Evolutionary conservation across 2,888 invertebrate genomes (phyloP).

Genomic region (Sinhomidia bicolor): DNA sequence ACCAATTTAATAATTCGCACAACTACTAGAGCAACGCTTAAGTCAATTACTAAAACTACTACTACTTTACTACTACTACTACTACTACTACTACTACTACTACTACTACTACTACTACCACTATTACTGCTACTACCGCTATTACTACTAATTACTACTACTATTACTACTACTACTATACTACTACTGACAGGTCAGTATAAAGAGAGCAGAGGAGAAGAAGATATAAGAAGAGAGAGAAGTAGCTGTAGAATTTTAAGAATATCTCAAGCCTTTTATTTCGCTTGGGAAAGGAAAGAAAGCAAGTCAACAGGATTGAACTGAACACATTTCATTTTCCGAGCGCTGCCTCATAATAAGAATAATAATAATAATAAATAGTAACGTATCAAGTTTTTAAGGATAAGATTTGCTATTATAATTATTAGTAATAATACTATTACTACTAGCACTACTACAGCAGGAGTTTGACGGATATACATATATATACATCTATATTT

Average conservation of each 20-base stretch:
- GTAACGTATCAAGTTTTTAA: background rate
- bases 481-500: background rate
- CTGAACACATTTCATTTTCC: background rate
- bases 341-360: conserved; percentile 15
- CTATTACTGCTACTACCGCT: background rate
- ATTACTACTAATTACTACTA: no score
- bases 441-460: background rate
- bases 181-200: conserved; percentile 36
- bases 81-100: no score
- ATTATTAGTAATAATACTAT: background rate
- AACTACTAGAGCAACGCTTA: conserved; percentile 39
- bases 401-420: conserved; percentile 20
- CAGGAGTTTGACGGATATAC: no score
- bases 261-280: background rate
- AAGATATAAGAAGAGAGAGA: background rate
- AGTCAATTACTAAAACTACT: conserved; percentile 19
- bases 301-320: background rate
- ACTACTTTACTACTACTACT: background rate
- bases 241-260: conserved; percentile 25
- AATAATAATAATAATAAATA: background rate
- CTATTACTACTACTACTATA: background rate
- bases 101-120: background rate
- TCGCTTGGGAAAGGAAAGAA: background rate
- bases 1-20: conserved; percentile 30
- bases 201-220: background rate